Evolutionary conservation across 2,888 invertebrate species (phyloP).

Genomic region (Drepana falcataria): DNA sequence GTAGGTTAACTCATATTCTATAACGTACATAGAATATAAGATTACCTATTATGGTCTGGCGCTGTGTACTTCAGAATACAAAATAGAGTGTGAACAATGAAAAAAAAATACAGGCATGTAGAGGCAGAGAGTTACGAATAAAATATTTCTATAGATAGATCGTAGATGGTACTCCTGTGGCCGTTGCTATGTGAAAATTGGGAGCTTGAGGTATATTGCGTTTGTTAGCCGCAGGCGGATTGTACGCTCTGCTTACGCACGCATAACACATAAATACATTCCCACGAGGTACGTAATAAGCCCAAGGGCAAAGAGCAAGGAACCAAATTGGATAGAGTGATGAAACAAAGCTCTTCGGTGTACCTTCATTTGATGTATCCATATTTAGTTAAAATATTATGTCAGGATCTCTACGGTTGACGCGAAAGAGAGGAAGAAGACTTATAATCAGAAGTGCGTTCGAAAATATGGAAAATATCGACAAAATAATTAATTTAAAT

Average conservation of each 20-base stretch:
- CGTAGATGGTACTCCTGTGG: slow-evolving; percentile 17
- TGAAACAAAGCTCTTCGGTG: slow-evolving; percentile 34
- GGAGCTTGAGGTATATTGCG: slow-evolving; percentile 17
- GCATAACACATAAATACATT: slow-evolving; percentile 22
- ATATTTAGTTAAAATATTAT: slow-evolving; percentile 29
- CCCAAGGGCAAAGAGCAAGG: slow-evolving; percentile 39
- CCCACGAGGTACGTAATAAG: slow-evolving; percentile 38
- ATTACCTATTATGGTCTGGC: background rate
- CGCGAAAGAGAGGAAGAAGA: too few relatives aligned
- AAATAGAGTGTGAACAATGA: too few relatives aligned
- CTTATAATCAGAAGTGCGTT: too few relatives aligned
- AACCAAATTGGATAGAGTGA: slow-evolving; percentile 48
- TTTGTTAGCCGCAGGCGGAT: slow-evolving; percentile 29
- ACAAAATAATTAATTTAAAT: too few relatives aligned
- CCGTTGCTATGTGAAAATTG: slow-evolving; percentile 26
- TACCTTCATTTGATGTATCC: slow-evolving; percentile 27
- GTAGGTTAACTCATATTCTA: too few relatives aligned
- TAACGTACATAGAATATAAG: slow-evolving; percentile 4
- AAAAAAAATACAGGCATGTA: too few relatives aligned
- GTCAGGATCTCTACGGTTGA: too few relatives aligned
- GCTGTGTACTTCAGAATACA: too few relatives aligned
- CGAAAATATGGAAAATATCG: too few relatives aligned
- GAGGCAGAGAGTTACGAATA: background rate
- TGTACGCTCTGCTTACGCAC: slow-evolving; percentile 35
- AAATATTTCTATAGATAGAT: background rate